Evolutionary conservation across 2,888 invertebrate genomes (phyloP), one percentile per base, ranked within the genome.

Genomic region (Sussaba pulchella): DNA sequence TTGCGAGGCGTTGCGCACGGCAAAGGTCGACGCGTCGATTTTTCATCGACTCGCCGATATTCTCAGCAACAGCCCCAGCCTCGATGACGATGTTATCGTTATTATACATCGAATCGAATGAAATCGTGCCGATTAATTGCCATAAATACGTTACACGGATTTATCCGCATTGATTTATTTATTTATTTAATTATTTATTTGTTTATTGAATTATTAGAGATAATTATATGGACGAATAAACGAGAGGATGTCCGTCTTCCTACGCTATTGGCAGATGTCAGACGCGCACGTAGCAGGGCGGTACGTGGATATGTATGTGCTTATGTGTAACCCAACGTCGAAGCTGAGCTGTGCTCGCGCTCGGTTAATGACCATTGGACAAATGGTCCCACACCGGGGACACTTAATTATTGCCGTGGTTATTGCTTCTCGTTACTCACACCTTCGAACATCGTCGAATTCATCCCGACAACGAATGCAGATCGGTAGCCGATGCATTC

Each of bases 381-480:
- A 82, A 82, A 82, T 82, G 76, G 74, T 82, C 74, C 72, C 80
- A 76, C 82, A 71, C 77, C 54, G 72, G 66, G 61, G 64, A 80
- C 71, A 82, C 69, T 82, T 82, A 78, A 80, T 82, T 80, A 82
- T 80, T 82, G 67, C 50, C 67, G 66, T 52, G 64, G 69, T 78
- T 83, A 75, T 80, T 75, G 78, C 75, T 64, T 45, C 73, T 77
- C 82, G 79, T 82, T 79, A 82, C 78, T 83, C 82, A 82, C 80
- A 78, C 82, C 83, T 78, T 52, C 57, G 67, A 73, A 47, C 72
- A 36, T 24, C 77, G 36, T 82, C 70, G 67, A 79, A 82, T 82
- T 82, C 77, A 82, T 84, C 80, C 79, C 69, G 75, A 41, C 63
- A 57, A 67, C 69, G 63, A 57, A 64, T 31, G 31, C 1, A 17